Conservation (phyloP, 2,888 invertebrate species). For the Parthenolecanium corni region DNA sequence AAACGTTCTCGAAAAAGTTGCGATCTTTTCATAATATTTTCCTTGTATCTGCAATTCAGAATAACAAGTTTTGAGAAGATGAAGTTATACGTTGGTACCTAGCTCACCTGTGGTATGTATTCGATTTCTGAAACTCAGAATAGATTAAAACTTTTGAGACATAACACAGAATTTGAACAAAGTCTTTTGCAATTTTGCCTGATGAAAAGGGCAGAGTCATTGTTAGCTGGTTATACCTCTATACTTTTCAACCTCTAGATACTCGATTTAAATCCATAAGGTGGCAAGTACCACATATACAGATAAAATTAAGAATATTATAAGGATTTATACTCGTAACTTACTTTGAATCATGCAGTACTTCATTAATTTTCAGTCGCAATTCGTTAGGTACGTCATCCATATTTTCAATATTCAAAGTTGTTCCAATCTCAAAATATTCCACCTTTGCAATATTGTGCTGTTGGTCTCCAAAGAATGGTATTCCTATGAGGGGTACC, state of each 20-base stretch:
- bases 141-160: neutral
- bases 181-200: too few relatives aligned
- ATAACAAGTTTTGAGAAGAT: neutral
- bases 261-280: too few relatives aligned
- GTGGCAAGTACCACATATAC: too few relatives aligned
- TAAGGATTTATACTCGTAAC: too few relatives aligned
- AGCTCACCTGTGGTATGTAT: neutral
- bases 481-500: neutral
- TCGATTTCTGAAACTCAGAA: too few relatives aligned
- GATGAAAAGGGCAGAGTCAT: too few relatives aligned
- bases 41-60: neutral
- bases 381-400: neutral
- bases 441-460: neutral
- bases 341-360: neutral
- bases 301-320: too few relatives aligned
- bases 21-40: neutral
- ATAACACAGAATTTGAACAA: too few relatives aligned
- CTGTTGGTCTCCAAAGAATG: neutral
- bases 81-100: neutral
- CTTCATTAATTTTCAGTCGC: neutral
- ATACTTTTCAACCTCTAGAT: too few relatives aligned
- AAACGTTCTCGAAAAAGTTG: slow-evolving; percentile 4
- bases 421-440: neutral
- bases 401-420: neutral
- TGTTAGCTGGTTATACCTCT: too few relatives aligned